phyloP scores from a whole-genome alignment of 2,888 invertebrate species.

The Quadroppia sp. region DNA sequence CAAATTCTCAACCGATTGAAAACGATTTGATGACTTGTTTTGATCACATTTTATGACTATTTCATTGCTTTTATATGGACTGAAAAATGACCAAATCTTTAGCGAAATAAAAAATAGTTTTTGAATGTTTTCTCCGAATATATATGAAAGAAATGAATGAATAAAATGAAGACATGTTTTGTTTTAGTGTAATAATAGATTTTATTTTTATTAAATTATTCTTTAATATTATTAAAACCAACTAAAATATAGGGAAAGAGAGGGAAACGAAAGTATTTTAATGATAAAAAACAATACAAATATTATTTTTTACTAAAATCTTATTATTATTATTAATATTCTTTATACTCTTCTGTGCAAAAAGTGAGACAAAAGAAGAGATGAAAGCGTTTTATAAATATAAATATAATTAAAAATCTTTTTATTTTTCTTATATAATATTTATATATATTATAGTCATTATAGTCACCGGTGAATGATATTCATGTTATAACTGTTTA shows the following conservation, averaged over 20 bases:
- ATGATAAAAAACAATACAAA: constrained; percentile 36
- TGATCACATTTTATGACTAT: background rate
- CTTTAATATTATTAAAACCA: constrained; percentile 17
- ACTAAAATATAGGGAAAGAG: background rate
- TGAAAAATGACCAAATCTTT: no score
- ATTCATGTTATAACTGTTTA: constrained; percentile 24
- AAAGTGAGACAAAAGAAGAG: constrained; percentile 11
- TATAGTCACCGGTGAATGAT: constrained; percentile 32
- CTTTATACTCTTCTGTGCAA: constrained; percentile 23
- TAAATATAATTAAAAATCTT: constrained; percentile 7
- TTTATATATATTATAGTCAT: background rate
- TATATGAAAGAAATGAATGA: no score
- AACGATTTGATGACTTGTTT: no score
- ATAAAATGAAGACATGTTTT: background rate
- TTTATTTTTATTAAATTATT: background rate
- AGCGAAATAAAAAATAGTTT: no score
- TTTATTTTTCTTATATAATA: constrained; percentile 7
- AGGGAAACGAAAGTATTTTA: background rate
- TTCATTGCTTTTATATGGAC: background rate
- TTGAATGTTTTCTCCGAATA: no score
- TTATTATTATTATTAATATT: background rate
- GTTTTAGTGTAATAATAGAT: constrained; percentile 6
- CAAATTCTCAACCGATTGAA: background rate
- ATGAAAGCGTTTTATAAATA: constrained; percentile 34
- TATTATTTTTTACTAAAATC: constrained; percentile 13